These are phyloP conservation scores for Crocidura indochinensis DNA, from an alignment of 2,797 vertebrate species.

Conservation along the genomic window DNA sequence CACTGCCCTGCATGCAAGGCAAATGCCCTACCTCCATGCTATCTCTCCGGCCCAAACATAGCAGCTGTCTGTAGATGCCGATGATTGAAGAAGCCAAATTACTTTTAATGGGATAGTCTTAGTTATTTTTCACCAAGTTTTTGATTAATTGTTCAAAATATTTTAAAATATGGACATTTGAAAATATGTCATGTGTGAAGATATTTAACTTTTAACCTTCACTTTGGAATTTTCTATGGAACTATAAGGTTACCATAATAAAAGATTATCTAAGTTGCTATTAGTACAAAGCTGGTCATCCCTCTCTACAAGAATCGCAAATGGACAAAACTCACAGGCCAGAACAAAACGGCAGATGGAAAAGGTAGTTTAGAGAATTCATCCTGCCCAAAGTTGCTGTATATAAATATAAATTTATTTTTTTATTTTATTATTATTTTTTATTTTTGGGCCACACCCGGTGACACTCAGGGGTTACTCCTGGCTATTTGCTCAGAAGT, in stretches of 20 bases:
- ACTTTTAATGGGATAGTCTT: slow-evolving; percentile 32
- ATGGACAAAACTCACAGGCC: slow-evolving; percentile 13
- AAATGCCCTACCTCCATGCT: too few relatives aligned
- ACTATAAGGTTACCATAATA: slow-evolving; percentile 55
- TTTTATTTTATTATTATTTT: too few relatives aligned
- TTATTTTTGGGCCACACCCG: too few relatives aligned
- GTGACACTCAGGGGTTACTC: too few relatives aligned
- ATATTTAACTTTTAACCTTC: slow-evolving; percentile 74
- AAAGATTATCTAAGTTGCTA: not conserved
- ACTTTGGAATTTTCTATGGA: slow-evolving; percentile 64
- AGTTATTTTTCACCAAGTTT: slow-evolving; percentile 38
- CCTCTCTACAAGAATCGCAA: slow-evolving; percentile 3
- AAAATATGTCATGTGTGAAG: slow-evolving; percentile 71
- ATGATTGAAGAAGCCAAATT: too few relatives aligned
- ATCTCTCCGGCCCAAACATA: too few relatives aligned
- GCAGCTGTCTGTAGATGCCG: too few relatives aligned
- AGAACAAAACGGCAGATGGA: slow-evolving; percentile 14
- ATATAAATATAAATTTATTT: not conserved
- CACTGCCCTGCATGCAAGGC: too few relatives aligned
- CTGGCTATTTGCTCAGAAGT: too few relatives aligned
- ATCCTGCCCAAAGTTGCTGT: not conserved
- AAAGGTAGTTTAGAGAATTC: not conserved
- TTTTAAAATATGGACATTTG: slow-evolving; percentile 47
- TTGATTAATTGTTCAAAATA: slow-evolving; percentile 42
- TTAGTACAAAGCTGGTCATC: slow-evolving; percentile 62